Conservation (phyloP, 2,113 vertebrate genomes). For the Thunnus thynnus region DNA sequence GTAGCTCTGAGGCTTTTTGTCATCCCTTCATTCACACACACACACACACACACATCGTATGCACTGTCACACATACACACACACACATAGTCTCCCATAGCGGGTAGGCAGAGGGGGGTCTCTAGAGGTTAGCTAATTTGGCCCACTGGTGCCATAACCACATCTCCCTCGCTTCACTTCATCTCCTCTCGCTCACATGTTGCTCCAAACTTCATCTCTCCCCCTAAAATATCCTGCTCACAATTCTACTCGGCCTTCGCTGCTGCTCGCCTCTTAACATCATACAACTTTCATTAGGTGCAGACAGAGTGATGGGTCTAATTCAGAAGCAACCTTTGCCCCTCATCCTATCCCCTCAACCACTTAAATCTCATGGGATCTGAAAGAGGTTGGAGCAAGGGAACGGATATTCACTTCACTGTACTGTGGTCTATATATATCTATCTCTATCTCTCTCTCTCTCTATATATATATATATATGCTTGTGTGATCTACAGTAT, state of each 20-base stretch:
- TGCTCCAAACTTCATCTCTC: conserved; percentile 39
- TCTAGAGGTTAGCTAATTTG: conserved; percentile 77
- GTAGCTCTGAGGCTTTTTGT: conserved; percentile 62
- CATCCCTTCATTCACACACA: conserved; percentile 54
- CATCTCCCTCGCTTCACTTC: conserved; percentile 59
- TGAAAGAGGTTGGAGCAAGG: conserved; percentile 12
- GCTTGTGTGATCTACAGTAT: neutral
- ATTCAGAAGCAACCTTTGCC: conserved; percentile 33
- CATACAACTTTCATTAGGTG: conserved; percentile 63
- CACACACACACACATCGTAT: conserved; percentile 12
- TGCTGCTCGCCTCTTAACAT: conserved; percentile 17
- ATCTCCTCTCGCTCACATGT: conserved; percentile 45
- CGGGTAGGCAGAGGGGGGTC: conserved; percentile 31
- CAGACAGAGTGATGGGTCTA: conserved; percentile 39
- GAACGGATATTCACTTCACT: neutral
- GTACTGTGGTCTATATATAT: neutral
- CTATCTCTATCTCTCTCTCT: neutral
- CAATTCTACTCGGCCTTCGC: conserved; percentile 15
- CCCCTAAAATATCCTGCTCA: conserved; percentile 43
- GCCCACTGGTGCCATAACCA: conserved; percentile 74
- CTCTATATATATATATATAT: neutral
- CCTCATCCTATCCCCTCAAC: conserved; percentile 5
- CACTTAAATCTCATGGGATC: conserved; percentile 28
- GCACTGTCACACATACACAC: neutral
- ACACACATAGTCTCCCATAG: conserved; percentile 23